Conservation (phyloP, 2,113 vertebrate genomes). For the Cromileptes altivelis region DNA sequence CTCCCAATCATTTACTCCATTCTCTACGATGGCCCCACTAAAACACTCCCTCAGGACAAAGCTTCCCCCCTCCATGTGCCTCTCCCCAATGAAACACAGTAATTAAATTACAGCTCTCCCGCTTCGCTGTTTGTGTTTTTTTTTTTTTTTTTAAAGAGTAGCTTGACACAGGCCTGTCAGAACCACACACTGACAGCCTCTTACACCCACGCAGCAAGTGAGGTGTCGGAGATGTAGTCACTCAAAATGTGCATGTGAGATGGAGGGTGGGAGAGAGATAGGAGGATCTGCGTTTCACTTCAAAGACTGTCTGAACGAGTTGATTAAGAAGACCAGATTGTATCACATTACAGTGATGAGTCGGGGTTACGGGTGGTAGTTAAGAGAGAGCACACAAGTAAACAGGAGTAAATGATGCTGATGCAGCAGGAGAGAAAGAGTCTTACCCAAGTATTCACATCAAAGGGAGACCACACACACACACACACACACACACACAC, state of each 20-base stretch:
- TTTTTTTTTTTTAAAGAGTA: constrained; percentile 15
- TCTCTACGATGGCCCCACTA: constrained; percentile 58
- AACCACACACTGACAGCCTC: constrained; percentile 54
- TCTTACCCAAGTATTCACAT: constrained; percentile 54
- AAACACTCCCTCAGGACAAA: constrained; percentile 64
- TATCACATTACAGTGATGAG: constrained; percentile 69
- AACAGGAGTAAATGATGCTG: constrained; percentile 68
- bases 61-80: constrained; percentile 15
- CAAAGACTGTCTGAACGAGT: constrained; percentile 41
- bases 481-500: not conserved
- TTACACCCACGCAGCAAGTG: constrained; percentile 56
- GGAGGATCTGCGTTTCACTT: not conserved
- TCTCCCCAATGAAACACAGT: constrained; percentile 53
- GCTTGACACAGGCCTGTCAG: constrained; percentile 61
- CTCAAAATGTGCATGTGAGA: constrained; percentile 52
- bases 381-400: constrained; percentile 51
- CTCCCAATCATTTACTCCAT: constrained; percentile 74
- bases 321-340: constrained; percentile 64
- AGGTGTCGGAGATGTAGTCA: constrained; percentile 50
- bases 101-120: constrained; percentile 65
- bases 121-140: constrained; percentile 30
- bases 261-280: not conserved
- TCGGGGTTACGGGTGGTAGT: constrained; percentile 47
- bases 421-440: constrained; percentile 50
- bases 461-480: constrained; percentile 47